phyloP scores from a whole-genome alignment of 1,140 invertebrate species.

The Caerostris extrusa region DNA sequence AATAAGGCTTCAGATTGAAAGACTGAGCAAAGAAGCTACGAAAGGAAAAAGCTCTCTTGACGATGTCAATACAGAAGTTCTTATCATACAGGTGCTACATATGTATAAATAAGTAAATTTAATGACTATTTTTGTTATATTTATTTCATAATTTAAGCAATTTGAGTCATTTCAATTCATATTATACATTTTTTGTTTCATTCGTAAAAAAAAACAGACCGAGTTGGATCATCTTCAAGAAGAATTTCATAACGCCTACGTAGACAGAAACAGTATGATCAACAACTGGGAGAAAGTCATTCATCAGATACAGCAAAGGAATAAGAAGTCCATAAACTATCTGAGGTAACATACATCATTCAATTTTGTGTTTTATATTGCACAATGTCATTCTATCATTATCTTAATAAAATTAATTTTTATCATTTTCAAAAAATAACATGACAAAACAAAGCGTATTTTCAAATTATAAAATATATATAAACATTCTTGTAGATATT shows the following conservation, averaged over 20 bases:
- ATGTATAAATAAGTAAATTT: background rate
- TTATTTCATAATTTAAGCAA: background rate
- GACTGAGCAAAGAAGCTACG: slow-evolving; percentile 53
- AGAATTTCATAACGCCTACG: slow-evolving; percentile 53
- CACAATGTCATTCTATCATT: too few relatives aligned
- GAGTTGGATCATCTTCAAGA: slow-evolving; percentile 62
- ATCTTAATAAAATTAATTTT: too few relatives aligned
- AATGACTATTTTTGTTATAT: background rate
- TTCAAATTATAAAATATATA: too few relatives aligned
- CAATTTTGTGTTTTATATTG: background rate
- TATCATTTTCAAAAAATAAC: too few relatives aligned
- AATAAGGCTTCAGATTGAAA: slow-evolving; percentile 31
- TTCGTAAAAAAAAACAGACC: background rate
- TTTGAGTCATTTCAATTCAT: background rate
- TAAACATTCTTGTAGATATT: too few relatives aligned
- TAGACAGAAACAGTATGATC: slow-evolving; percentile 53
- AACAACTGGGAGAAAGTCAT: slow-evolving; percentile 68
- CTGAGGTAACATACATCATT: slow-evolving; percentile 23
- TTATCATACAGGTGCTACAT: slow-evolving; percentile 55
- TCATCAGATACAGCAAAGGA: slow-evolving; percentile 59
- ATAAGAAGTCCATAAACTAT: slow-evolving; percentile 53
- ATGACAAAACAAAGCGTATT: too few relatives aligned
- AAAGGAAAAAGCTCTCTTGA: slow-evolving; percentile 64
- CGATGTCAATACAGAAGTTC: slow-evolving; percentile 63
- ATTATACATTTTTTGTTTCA: background rate